Evolutionary conservation across 2,113 vertebrate genomes (phyloP).

Genomic region (Tachysurus fulvidraco): DNA sequence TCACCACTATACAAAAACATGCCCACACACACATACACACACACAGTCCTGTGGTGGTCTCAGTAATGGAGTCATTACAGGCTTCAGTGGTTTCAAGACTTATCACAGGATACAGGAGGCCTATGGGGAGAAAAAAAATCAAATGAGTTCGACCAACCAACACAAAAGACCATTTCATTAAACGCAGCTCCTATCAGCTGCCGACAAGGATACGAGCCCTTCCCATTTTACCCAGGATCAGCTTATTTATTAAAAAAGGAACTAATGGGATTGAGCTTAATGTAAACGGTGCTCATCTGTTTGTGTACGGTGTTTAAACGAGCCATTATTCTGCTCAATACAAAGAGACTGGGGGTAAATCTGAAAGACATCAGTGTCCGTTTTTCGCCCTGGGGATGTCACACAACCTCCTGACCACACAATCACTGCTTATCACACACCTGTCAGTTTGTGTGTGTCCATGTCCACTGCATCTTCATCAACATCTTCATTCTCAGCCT

Average conservation of each 20-base stretch:
- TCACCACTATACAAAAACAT: conserved; percentile 42
- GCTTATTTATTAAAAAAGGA: conserved; percentile 88
- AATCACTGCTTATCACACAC: conserved; percentile 49
- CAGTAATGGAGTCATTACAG: conserved; percentile 86
- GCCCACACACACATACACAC: conserved; percentile 24
- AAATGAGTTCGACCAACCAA: conserved; percentile 71
- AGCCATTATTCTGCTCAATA: conserved; percentile 88
- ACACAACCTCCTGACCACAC: conserved; percentile 32
- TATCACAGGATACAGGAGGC: conserved; percentile 88
- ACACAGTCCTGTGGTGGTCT: conserved; percentile 78
- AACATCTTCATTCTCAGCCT: conserved; percentile 11
- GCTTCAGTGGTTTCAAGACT: conserved; percentile 83
- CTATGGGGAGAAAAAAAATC: conserved; percentile 66
- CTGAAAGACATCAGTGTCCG: conserved; percentile 87
- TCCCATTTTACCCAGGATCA: conserved; percentile 74
- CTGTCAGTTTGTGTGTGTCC: conserved; percentile 34
- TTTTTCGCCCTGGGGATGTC: conserved; percentile 75
- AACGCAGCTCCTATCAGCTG: conserved; percentile 87
- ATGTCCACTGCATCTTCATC: conserved; percentile 17
- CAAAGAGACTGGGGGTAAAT: conserved; percentile 84
- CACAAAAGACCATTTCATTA: conserved; percentile 89
- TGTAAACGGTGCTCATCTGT: conserved; percentile 87
- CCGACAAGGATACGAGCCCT: conserved; percentile 69
- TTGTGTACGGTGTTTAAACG: conserved; percentile 89
- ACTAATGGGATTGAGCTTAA: conserved; percentile 93